phyloP scores from a whole-genome alignment of 2,888 invertebrate species.

The Rotaria macrura region DNA sequence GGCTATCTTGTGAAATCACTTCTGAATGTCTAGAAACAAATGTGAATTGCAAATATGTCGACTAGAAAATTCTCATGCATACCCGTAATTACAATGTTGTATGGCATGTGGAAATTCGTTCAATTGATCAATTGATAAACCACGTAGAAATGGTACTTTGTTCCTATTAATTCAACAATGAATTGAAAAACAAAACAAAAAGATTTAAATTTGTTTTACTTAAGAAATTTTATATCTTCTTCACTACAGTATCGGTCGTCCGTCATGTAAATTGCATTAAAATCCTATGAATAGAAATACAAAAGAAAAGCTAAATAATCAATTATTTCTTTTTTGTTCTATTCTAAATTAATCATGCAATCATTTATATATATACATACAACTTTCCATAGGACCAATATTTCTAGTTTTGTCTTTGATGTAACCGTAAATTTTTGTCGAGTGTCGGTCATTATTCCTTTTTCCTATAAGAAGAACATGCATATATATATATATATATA shows the following conservation, averaged over 20 bases:
- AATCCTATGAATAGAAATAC: not conserved
- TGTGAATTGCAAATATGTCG: no score
- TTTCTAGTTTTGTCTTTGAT: constrained; percentile 5
- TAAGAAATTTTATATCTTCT: not conserved
- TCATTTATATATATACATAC: not conserved
- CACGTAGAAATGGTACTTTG: not conserved
- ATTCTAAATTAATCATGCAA: not conserved
- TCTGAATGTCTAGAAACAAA: not conserved
- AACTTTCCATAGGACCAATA: not conserved
- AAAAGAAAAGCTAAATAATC: not conserved
- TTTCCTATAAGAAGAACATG: not conserved
- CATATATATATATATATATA: not conserved
- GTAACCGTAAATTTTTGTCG: not conserved
- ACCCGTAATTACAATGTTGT: not conserved
- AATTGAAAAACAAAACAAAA: no score
- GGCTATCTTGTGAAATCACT: not conserved
- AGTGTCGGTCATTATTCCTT: not conserved
- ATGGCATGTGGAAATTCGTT: constrained; percentile 16
- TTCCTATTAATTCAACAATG: not conserved
- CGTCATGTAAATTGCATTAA: not conserved
- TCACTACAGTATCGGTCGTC: not conserved
- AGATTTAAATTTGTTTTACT: not conserved
- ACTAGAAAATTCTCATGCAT: not conserved
- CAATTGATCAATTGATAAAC: not conserved
- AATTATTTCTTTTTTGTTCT: not conserved